phyloP scores from a whole-genome alignment of 2,888 invertebrate genomes.

The Cordilura impudica region DNA sequence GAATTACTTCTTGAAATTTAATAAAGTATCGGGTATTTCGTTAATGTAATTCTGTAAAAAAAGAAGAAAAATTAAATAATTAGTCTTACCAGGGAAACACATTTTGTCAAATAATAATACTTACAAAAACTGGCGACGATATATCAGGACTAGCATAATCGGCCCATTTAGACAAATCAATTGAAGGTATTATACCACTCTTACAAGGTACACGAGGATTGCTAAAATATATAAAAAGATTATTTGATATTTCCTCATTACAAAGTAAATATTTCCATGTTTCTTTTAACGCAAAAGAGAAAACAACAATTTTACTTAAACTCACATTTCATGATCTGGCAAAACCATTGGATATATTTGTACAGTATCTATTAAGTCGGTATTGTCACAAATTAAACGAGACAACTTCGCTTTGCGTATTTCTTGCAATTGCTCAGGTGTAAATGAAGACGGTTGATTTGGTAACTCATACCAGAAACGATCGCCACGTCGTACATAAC shows the following conservation, averaged over 20 bases:
- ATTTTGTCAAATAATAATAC: conserved; percentile 74
- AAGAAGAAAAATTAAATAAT: conserved; percentile 21
- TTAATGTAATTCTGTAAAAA: conserved; percentile 78
- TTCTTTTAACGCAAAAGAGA: neutral
- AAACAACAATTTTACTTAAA: too few relatives aligned
- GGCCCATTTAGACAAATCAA: conserved; percentile 94
- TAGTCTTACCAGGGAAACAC: neutral
- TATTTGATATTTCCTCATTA: conserved; percentile 14
- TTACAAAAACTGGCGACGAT: conserved; percentile 82
- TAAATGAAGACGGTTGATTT: conserved; percentile 94
- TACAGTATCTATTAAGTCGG: conserved; percentile 93
- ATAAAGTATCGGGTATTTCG: conserved; percentile 77
- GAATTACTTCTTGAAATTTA: conserved; percentile 75
- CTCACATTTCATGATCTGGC: conserved; percentile 95
- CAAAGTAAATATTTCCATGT: neutral
- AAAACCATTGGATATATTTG: conserved; percentile 95
- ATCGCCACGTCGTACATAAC: conserved; percentile 91
- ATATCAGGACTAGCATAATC: conserved; percentile 82
- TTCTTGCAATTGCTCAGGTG: conserved; percentile 90
- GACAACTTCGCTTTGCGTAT: conserved; percentile 89
- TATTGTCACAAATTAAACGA: conserved; percentile 93
- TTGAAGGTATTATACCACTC: conserved; percentile 90
- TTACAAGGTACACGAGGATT: conserved; percentile 96
- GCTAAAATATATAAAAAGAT: conserved; percentile 78
- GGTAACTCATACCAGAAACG: conserved; percentile 97